Evolutionary conservation across 2,113 vertebrate genomes (phyloP), one percentile per base, ranked within the genome.

Genomic region (Chunga burmeisteri): DNA sequence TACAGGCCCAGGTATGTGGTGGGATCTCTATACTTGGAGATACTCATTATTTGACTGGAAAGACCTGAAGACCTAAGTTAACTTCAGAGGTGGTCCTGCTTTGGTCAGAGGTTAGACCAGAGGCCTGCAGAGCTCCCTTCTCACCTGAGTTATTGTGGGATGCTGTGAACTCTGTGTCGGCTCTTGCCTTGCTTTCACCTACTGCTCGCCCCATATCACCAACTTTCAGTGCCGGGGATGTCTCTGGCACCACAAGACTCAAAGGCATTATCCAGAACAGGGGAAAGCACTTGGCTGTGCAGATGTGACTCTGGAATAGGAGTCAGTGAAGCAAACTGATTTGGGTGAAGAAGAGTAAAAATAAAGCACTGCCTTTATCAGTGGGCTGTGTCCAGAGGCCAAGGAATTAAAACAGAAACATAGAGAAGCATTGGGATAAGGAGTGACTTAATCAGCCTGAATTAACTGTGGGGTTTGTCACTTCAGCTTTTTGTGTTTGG

Each of bases 391-490:
- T 87, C 94, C 90, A 94, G 66, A 82, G 84, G 93, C 93, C 61
- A 77, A 36, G 62, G 84, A 93, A 81, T 95, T 91, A 95, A 94
- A 73, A 36, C 21, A 91, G 81, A 89, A 94, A 77, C 29, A 16
- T 30, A 36, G 47, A 56, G 19, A 65, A 12, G 40, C 1, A 0
- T 49, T 85, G 52, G 40, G 32, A 85, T 65, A 36, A 74, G 40
- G 68, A 44, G 16, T 65, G 66, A 91, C 65, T 96, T 95, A 95
- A 96, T 97, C 68, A 93, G 70, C 62, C 7, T 23, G 81, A 95
- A 96, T 87, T 95, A 78, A 89, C 90, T 93, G n/a, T 89, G 94
- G 70, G 86, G 66, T 95, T 97, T 97, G 86, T 96, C 81, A 4
- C 85, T 95, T 95, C 91, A 91, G 81, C 66, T 94, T 87, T 91